Conservation (phyloP, 2,797 vertebrate species). For the Pseudomugil tenellus region DNA sequence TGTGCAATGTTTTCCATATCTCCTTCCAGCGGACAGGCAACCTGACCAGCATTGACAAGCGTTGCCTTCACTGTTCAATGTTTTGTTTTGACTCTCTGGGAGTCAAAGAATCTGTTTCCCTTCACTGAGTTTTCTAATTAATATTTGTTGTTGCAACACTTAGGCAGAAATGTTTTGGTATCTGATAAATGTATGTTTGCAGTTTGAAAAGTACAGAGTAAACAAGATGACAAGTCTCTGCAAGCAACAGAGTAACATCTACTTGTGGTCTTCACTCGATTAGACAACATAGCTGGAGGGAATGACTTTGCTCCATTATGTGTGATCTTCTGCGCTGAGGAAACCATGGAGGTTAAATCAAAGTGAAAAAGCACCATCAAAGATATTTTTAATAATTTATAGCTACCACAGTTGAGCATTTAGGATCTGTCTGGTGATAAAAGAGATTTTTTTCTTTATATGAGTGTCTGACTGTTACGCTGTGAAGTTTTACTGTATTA, state of each 20-base stretch:
- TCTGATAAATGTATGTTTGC: neutral
- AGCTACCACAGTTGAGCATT: neutral
- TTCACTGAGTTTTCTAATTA: conserved; percentile 1
- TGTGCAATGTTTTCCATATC: conserved; percentile 8
- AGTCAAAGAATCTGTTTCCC: conserved; percentile 6
- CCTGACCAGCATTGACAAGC: neutral
- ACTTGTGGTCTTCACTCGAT: conserved; percentile 30
- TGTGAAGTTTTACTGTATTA: neutral
- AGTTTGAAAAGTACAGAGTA: conserved; percentile 20
- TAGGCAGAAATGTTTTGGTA: conserved; percentile 4
- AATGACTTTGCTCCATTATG: conserved; percentile 14
- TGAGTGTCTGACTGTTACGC: neutral
- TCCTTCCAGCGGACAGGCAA: conserved; percentile 19
- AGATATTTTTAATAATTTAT: conserved; percentile 7
- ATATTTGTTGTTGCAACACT: conserved; percentile 19
- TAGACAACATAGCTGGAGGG: conserved; percentile 20
- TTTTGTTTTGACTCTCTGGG: conserved; percentile 16
- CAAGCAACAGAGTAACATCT: conserved; percentile 27
- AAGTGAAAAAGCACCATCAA: conserved; percentile 18
- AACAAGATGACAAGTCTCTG: conserved; percentile 38
- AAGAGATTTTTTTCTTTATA: neutral
- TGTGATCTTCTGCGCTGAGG: conserved; percentile 14
- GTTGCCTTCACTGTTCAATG: conserved; percentile 18
- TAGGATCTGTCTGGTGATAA: neutral
- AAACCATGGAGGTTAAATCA: neutral